Evolutionary conservation across 2,797 vertebrate species (phyloP).

Genomic region (Notoglanidium macrostoma): DNA sequence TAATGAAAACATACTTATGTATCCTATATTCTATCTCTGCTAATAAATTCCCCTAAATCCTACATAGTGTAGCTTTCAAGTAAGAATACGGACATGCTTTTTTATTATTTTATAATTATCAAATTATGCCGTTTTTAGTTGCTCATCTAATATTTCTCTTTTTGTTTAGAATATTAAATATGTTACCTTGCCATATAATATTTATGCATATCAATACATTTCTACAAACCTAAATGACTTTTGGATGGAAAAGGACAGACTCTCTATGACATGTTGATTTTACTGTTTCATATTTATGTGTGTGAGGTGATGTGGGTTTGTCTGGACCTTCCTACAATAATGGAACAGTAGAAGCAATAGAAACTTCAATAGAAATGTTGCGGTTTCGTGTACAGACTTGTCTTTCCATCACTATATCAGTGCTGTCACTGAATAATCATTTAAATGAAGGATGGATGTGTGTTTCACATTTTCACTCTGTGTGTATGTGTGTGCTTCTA

Average conservation of each 20-base stretch:
- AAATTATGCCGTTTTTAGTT: background rate
- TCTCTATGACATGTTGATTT: background rate
- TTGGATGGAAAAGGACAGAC: background rate
- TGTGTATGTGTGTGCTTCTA: conserved; percentile 48
- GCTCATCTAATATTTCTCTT: background rate
- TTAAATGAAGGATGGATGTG: conserved; percentile 52
- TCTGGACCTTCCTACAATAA: conserved; percentile 7
- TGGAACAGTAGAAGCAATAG: conserved; percentile 40
- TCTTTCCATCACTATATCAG: conserved; percentile 54
- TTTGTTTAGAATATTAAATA: background rate
- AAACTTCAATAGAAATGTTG: conserved; percentile 2
- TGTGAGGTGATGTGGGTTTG: background rate
- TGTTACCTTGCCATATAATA: background rate
- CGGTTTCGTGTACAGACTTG: conserved; percentile 63
- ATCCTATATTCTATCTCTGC: no score
- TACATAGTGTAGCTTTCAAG: no score
- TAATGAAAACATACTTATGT: no score
- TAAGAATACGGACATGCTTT: background rate
- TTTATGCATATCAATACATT: background rate
- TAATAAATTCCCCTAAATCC: no score
- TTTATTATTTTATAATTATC: background rate
- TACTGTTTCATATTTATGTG: background rate
- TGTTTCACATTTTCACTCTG: conserved; percentile 22
- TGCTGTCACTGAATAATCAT: conserved; percentile 58
- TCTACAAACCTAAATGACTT: background rate